Evolutionary conservation across 1,140 invertebrate genomes (phyloP), one percentile per base, ranked within the genome.

Genomic region (Episyrphus balteatus): DNA sequence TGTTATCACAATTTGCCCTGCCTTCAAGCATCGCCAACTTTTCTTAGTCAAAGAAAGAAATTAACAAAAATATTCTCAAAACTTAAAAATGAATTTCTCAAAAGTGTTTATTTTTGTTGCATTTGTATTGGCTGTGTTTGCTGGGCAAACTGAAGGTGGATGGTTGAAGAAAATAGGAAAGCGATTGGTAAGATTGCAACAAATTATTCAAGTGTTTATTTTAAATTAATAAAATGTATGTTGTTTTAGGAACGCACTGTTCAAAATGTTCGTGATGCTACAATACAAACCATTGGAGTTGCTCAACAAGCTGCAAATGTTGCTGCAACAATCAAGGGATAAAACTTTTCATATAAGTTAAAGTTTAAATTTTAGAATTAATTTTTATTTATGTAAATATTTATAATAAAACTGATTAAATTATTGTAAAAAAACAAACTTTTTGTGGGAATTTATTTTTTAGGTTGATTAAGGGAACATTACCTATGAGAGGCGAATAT

Each of bases 271-370:
- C 44, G 59, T 5, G 62, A 66, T 58, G 62, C 62, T 45, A 49
- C 52, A n/a, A 65, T 66, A 9, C 60, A 65, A 19, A 51, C 46
- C 11, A 14, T 66, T n/a, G 58, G 50, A 13, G 51, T 65, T 9
- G 62, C 62, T 0, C 62, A 65, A 34, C 58, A 66, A 44, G 60
- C 57, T 2, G 62, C 62, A 7, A 66, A 59, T 56, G 60, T 65
- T 0, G 62, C 55, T 7, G 62, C 59, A 26, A 62, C 62, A 9
- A 54, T 48, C 3, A 37, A 52, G 12, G 59, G 59, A 19, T 61
- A 34, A 55, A 40, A 26, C 8, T 26, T 5, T 26, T 26, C 8
- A 26, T 5, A 26, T 5, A n/a, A n/a, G n/a, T n/a, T n/a, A 26
- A 3, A 26, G 3, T 26, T 8, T n/a, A n/a, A n/a, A n/a, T n/a